These are phyloP conservation scores for Trichechus manatus DNA, from an alignment of 2,113 vertebrate species.

Conservation along the genomic window DNA sequence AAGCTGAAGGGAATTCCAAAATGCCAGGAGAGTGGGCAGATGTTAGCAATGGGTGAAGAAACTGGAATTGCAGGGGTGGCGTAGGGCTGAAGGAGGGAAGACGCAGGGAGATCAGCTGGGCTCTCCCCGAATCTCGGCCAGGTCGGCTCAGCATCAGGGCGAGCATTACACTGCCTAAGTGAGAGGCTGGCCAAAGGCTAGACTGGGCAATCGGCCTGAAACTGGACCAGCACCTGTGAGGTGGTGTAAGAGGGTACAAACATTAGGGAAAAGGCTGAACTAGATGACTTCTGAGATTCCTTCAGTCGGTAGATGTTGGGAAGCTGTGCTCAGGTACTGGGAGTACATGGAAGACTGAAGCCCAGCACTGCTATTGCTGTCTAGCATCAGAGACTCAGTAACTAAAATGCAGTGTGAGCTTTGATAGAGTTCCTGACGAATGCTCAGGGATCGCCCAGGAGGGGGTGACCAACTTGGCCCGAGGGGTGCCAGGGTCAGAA, in stretches of 20 bases:
- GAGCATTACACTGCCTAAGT: neutral
- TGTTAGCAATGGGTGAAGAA: neutral
- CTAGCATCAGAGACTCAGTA: too few species aligned
- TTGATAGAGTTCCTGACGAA: neutral
- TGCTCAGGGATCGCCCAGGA: neutral
- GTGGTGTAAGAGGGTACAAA: neutral
- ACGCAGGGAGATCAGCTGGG: neutral
- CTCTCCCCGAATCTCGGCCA: neutral
- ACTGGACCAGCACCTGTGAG: neutral
- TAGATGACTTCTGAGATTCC: neutral
- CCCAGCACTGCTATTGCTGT: neutral
- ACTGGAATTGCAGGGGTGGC: neutral
- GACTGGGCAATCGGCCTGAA: neutral
- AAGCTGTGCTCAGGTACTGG: neutral
- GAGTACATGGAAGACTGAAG: neutral
- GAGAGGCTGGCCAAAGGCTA: neutral
- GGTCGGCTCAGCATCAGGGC: too few species aligned
- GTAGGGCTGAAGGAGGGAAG: neutral
- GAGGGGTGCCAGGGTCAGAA: neutral
- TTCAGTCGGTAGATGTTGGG: neutral
- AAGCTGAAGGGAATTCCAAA: neutral
- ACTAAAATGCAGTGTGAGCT: neutral
- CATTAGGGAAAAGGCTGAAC: neutral
- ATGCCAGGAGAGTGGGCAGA: neutral
- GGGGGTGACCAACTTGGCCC: neutral